Evolutionary conservation across 2,797 vertebrate species (phyloP), one percentile per base, ranked within the genome.

Genomic region (Merluccius polli): DNA sequence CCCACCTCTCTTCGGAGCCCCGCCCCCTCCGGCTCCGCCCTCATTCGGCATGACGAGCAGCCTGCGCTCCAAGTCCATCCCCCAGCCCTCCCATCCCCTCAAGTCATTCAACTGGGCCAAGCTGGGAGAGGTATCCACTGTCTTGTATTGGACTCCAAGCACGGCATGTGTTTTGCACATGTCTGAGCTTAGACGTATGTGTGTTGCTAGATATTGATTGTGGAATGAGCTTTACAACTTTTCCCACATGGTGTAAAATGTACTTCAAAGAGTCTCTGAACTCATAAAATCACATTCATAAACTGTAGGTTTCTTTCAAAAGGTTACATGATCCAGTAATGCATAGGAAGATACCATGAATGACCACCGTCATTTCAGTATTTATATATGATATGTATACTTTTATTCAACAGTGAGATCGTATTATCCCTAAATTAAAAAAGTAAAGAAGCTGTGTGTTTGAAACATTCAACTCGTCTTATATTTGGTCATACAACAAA

Each of bases 41-140:
- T 93, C 92, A 9, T 92, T 94, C 83, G 93, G 77, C 77, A 85
- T 84, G 0, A 83, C 88, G 2, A 82, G 75, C 70, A 95, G 83
- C 52, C 88, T 95, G 91, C 95, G 92, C 86, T 95, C 94, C 85
- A 99, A 98, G 86, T 95, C 93, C 78, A 93, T 96, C 76, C 97
- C 98, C 0, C 97, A 98, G 87, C 97, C 98, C 21, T 98, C 98
- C 29, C 97, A 98, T 78, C 97, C 98, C 0, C 93, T 99, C 86
- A 99, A 99, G 90, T 98, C 97, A 73, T 99, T 99, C 92, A 99
- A 99, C 93, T 99, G 98, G 98, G 92, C 96, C 89, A 99, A 99
- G 82, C 88, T 99, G 27, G 96, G 93, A 65, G 97, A 98, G 96
- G 98, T 98, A 59, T 59, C n/a, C 36, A n/a, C 11, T 1, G 21